A percentile compares a stretch with the other conserved stretches of the same genome.
Evolutionary conservation across 2,797 vertebrate species (phyloP).

Genomic region (Melanotaenia pygmaea): DNA sequence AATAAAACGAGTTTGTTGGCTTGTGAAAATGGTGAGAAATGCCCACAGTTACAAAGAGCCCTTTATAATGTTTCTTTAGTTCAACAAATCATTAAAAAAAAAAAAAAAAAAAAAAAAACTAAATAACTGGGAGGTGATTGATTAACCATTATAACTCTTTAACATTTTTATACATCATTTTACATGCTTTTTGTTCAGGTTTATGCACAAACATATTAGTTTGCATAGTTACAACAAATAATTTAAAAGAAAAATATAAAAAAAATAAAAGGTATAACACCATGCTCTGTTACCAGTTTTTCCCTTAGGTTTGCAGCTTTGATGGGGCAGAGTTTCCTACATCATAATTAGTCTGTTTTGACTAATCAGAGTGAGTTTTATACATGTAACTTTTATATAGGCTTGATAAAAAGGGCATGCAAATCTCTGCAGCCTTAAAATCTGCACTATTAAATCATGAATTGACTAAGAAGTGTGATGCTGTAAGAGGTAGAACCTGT

Average conservation of each 20-base stretch:
- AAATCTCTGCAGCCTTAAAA: no score
- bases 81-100: background rate
- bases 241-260: background rate
- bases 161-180: background rate
- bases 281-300: no score
- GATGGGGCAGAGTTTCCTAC: no score
- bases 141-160: no score
- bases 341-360: no score
- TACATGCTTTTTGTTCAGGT: background rate
- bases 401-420: no score
- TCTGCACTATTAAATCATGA: no score
- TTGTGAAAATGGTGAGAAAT: background rate
- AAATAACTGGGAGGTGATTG: background rate
- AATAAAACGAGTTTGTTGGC: background rate
- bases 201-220: background rate
- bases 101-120: no score
- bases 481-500: background rate
- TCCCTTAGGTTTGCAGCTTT: no score
- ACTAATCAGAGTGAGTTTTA: no score
- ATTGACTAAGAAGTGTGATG: background rate
- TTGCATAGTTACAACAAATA: background rate
- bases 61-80: background rate
- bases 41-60: background rate
- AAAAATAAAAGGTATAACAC: background rate
- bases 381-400: no score